Conservation (phyloP, 2,797 vertebrate species). For the Saguinus oedipus region DNA sequence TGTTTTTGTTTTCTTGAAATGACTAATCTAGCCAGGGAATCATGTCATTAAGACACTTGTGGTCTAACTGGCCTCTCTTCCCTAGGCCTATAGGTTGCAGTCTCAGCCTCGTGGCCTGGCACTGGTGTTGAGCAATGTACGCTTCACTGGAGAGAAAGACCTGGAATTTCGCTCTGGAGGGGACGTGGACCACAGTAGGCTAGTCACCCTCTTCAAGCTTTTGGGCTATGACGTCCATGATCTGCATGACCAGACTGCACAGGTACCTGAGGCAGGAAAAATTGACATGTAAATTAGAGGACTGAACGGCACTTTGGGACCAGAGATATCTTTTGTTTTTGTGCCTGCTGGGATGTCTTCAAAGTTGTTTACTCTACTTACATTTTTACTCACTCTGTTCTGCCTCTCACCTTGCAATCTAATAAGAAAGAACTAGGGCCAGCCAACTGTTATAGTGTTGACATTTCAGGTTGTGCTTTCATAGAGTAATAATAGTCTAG, state of each 20-base stretch:
- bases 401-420: neutral
- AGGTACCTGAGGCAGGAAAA: conserved; percentile 83
- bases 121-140: conserved; percentile 94
- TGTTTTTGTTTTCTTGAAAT: neutral
- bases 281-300: neutral
- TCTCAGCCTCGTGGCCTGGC: conserved; percentile 92
- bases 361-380: neutral
- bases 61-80: neutral
- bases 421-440: neutral
- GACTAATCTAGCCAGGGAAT: neutral
- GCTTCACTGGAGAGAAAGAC: conserved; percentile 88
- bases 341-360: neutral
- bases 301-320: neutral
- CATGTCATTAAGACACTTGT: neutral
- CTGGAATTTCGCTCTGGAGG: conserved; percentile 93
- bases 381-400: neutral
- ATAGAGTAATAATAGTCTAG: neutral
- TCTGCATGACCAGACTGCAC: conserved; percentile 88
- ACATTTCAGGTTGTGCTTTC: neutral
- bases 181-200: conserved; percentile 91
- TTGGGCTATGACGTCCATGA: conserved; percentile 91
- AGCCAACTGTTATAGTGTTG: neutral
- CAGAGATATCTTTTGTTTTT: neutral
- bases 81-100: conserved; percentile 92
- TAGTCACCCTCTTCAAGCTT: conserved; percentile 91